Evolutionary conservation across 2,888 invertebrate species (phyloP), one percentile per base, ranked within the genome.

Genomic region (Pegoplata infirma): DNA sequence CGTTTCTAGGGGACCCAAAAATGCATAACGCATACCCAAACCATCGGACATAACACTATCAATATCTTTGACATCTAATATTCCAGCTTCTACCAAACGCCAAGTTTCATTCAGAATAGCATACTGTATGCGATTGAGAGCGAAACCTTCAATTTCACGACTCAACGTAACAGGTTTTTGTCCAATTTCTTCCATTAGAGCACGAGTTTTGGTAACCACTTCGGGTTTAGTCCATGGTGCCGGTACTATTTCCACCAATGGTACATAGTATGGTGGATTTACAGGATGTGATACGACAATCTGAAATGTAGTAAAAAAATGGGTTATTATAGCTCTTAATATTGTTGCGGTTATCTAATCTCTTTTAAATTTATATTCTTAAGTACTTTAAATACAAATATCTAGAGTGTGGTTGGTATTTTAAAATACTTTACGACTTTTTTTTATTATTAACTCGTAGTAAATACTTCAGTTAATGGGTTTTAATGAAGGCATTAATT

Each of bases 201-300:
- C 92, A 66, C 94, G 92, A 0, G 97, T 95, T 87, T 92, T 94
- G 53, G 91, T 90, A 0, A 94, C 92, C 8, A 96, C 93, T 79
- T 94, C 94, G 0, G 93, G 91, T 63, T 94, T 93, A 0, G 98
- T 98, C 97, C 97, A 98, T 4, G 97, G 96, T 0, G 98, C 96
- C 0, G 98, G 98, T 0, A 98, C 96, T 12, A 99, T 91, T 91
- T 99, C 98, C 0, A 98, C 97, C 51, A 98, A 90, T 0, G 98
- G 97, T 21, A 98, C 96, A 88, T 97, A 98, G 89, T 98, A 98
- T 0, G 98, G 98, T 5, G 98, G 98, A 89, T 98, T 98, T 2
- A 98, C 96, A 89, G 98, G 98, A 90, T 98, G 98, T 0, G 96
- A 95, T 12, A 98, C 96, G 21, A 89, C 71, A 14, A 88, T 80